A percentile compares a stretch with the other conserved stretches of the same genome.
Evolutionary conservation across 2,113 vertebrate species (phyloP).

Genomic region (Eonycteris spelaea): DNA sequence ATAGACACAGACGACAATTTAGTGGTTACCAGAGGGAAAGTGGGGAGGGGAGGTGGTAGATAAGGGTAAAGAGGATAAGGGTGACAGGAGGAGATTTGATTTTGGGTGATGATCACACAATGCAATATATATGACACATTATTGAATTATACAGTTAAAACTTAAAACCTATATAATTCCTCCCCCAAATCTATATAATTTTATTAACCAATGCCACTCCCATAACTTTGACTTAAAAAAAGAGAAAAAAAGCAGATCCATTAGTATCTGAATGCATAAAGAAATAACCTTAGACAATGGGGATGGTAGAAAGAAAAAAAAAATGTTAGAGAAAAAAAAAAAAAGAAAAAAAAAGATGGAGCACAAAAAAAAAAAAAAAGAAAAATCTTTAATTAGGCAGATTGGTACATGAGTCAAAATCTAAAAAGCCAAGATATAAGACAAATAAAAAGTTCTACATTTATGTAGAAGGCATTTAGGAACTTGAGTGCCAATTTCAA

Average conservation of each 20-base stretch:
- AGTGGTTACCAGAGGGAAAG: no score
- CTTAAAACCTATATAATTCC: no score
- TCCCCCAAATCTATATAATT: no score
- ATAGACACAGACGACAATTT: no score
- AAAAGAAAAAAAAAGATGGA: not conserved
- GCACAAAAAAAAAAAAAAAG: not conserved
- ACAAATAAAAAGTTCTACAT: not conserved
- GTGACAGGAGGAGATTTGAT: no score
- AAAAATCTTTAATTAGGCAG: not conserved
- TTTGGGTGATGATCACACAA: no score
- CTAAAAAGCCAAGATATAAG: not conserved
- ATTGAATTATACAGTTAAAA: no score
- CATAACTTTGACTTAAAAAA: no score
- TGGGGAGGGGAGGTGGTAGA: no score
- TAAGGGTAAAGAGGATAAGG: no score
- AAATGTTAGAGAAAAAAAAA: not conserved
- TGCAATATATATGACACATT: no score
- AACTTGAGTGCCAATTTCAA: not conserved
- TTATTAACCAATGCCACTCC: no score
- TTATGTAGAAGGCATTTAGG: not conserved
- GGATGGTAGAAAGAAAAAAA: not conserved
- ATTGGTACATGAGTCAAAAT: not conserved
- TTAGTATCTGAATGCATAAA: not conserved
- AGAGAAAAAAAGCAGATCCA: not conserved
- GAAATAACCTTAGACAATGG: not conserved